A percentile compares a stretch with the other conserved stretches of the same genome.
phyloP scores from a whole-genome alignment of 2,113 vertebrate species.

The Pyrgilauda ruficollis region DNA sequence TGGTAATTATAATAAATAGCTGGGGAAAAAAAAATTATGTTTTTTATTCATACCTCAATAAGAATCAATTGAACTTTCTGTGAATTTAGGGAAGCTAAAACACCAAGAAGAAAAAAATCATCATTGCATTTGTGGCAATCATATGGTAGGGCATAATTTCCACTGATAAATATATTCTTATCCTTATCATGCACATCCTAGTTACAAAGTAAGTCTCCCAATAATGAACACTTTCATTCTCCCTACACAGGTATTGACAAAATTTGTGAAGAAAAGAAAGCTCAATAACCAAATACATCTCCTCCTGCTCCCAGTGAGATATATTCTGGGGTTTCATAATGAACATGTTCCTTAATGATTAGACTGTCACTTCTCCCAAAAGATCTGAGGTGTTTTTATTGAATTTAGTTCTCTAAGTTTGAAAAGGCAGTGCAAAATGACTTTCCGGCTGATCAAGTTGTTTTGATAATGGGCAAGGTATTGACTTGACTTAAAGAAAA shows the following conservation, averaged over 20 bases:
- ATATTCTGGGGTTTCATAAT: background rate
- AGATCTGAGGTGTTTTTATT: slow-evolving; percentile 19
- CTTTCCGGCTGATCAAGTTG: slow-evolving; percentile 28
- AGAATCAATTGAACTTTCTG: background rate
- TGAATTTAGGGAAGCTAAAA: background rate
- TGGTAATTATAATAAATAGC: background rate
- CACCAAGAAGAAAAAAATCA: background rate
- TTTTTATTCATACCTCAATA: background rate
- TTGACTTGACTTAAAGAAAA: slow-evolving; percentile 49
- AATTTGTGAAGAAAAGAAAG: slow-evolving; percentile 17
- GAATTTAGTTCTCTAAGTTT: slow-evolving; percentile 36
- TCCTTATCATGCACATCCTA: background rate
- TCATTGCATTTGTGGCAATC: background rate
- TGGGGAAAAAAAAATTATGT: background rate
- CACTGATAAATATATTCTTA: background rate
- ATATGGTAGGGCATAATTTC: background rate
- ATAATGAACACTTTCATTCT: background rate
- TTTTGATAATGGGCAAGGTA: slow-evolving; percentile 26
- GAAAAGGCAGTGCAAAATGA: slow-evolving; percentile 21
- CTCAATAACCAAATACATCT: slow-evolving; percentile 18
- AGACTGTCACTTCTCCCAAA: slow-evolving; percentile 3
- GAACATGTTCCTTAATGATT: slow-evolving; percentile 24
- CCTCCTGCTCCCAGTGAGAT: background rate
- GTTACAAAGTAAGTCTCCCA: background rate
- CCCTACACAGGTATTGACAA: background rate